Percentiles rank a stretch among this genome's conserved stretches.
Evolutionary conservation across 2,888 invertebrate species (phyloP).

Genomic region (Pediacus dermestoides): DNA sequence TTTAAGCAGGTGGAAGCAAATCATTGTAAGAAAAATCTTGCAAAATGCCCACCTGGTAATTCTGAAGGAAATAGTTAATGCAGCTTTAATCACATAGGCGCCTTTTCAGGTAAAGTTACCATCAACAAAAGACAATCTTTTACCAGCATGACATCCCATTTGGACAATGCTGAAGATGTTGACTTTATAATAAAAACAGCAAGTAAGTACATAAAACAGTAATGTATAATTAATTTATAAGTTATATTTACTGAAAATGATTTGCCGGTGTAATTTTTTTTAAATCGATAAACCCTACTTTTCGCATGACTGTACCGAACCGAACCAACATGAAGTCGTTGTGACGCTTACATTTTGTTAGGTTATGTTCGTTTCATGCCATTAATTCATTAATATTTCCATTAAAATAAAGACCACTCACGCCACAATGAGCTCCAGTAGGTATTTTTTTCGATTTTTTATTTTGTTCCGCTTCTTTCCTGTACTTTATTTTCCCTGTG

Average conservation of each 20-base stretch:
- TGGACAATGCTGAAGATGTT: constrained; percentile 44
- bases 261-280: too few species aligned
- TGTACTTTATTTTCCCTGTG: constrained; percentile 5
- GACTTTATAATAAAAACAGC: constrained; percentile 48
- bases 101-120: too few species aligned
- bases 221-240: too few species aligned
- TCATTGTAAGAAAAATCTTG: too few species aligned
- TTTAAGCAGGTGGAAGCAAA: too few species aligned
- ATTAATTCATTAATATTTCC: constrained; percentile 14
- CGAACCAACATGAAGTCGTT: background rate
- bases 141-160: constrained; percentile 12
- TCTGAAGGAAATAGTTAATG: too few species aligned
- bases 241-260: too few species aligned
- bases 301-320: constrained; percentile 9
- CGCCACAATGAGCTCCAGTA: constrained; percentile 17
- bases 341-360: constrained; percentile 34
- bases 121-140: too few species aligned
- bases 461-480: constrained; percentile 5
- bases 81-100: too few species aligned
- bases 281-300: constrained; percentile 5
- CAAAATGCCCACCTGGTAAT: too few species aligned
- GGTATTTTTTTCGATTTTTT: constrained; percentile 13
- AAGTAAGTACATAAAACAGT: constrained; percentile 47
- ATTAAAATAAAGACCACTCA: constrained; percentile 1
- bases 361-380: constrained; percentile 24